Conservation (phyloP, 2,113 vertebrate genomes). For the Alectura lathami region DNA sequence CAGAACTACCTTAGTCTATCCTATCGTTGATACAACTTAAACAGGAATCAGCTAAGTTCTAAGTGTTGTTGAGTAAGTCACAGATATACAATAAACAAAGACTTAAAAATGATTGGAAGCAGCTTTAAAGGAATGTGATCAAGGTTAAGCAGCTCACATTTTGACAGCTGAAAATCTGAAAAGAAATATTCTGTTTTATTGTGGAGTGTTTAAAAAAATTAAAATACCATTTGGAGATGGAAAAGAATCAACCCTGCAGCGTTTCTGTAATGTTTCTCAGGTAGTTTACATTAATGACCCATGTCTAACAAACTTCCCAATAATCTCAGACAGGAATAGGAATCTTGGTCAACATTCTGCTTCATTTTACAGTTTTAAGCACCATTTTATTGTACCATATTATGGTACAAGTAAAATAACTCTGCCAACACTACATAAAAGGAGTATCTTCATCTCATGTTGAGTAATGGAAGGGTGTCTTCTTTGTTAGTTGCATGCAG, state of each 20-base stretch:
- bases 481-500: background rate
- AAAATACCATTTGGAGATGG: background rate
- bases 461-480: background rate
- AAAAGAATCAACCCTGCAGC: background rate
- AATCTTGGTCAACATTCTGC: constrained; percentile 47
- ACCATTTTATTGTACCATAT: background rate
- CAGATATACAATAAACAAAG: background rate
- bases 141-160: constrained; percentile 13
- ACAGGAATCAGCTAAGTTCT: background rate
- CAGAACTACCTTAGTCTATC: background rate
- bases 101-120: background rate
- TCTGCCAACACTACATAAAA: background rate
- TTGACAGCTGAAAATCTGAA: constrained; percentile 4
- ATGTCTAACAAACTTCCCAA: constrained; percentile 34
- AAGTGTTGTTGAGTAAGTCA: background rate
- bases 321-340: constrained; percentile 26
- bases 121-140: background rate
- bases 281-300: constrained; percentile 36
- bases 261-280: background rate
- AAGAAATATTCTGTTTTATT: constrained; percentile 46
- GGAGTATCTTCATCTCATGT: background rate
- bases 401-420: background rate
- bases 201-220: background rate
- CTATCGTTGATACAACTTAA: background rate
- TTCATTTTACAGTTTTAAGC: constrained; percentile 51